phyloP scores from a whole-genome alignment of 2,797 vertebrate genomes.

The Pantherophis alleghaniensis region DNA sequence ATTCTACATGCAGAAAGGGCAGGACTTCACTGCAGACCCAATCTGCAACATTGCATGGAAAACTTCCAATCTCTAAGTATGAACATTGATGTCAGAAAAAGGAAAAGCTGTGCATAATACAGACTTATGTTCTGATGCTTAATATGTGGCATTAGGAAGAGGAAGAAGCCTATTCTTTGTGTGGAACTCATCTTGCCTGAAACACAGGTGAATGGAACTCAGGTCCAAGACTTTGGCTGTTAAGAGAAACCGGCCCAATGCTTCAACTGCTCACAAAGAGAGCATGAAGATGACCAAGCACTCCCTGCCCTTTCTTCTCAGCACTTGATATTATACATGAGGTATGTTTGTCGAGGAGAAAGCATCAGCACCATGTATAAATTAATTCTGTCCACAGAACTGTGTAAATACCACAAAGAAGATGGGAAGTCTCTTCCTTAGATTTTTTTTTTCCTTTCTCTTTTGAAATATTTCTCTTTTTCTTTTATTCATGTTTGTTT shows the following conservation, averaged over 20 bases:
- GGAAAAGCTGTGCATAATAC: not conserved
- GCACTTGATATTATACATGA: not conserved
- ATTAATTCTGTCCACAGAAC: not conserved
- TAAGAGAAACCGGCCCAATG: not conserved
- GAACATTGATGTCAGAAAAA: not conserved
- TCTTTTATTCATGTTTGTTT: not conserved
- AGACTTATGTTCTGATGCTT: not conserved
- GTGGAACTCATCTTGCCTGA: not conserved
- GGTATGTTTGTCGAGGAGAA: not conserved
- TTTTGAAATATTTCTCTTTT: not conserved
- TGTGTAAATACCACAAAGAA: not conserved
- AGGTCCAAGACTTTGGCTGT: not conserved
- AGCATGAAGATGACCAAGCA: not conserved
- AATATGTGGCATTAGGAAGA: not conserved
- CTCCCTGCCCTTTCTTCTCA: not conserved
- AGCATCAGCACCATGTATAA: not conserved
- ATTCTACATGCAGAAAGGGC: not conserved
- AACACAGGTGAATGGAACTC: not conserved
- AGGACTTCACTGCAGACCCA: not conserved
- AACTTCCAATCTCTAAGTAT: not conserved
- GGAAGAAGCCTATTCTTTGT: not conserved
- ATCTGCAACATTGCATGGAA: not conserved
- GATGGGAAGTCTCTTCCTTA: not conserved
- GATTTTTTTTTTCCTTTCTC: not conserved
- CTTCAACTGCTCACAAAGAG: not conserved